Conservation (phyloP, 2,888 invertebrate species). For the Galeopsomyia nigrocyanea region DNA sequence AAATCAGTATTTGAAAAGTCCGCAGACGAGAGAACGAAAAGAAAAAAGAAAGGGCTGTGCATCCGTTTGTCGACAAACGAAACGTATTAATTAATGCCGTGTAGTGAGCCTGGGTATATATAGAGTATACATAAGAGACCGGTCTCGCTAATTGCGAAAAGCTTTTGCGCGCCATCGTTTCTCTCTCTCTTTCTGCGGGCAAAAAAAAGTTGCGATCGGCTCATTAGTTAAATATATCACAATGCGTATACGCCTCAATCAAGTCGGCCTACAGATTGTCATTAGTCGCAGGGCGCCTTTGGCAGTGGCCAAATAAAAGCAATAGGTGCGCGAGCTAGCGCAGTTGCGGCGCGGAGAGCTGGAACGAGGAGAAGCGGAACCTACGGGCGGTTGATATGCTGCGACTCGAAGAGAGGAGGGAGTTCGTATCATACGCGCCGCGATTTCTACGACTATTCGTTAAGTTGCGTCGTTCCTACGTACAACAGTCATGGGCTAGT, state of each 20-base stretch:
- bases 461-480: neutral
- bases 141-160: constrained; percentile 24
- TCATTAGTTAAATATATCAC: constrained; percentile 43
- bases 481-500: too few relatives aligned
- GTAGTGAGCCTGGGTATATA: too few relatives aligned
- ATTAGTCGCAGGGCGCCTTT: constrained; percentile 43
- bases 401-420: neutral
- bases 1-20: too few relatives aligned
- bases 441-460: neutral
- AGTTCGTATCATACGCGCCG: constrained; percentile 10
- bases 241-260: constrained; percentile 36
- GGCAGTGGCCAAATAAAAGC: constrained; percentile 33
- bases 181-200: neutral
- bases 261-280: constrained; percentile 24
- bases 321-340: constrained; percentile 7
- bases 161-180: constrained; percentile 13
- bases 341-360: neutral
- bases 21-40: too few relatives aligned
- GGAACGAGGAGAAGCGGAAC: constrained; percentile 23
- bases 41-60: too few relatives aligned
- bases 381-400: constrained; percentile 16
- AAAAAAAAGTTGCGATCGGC: constrained; percentile 9
- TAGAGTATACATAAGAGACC: too few relatives aligned
- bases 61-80: constrained; percentile 3
- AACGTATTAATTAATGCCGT: constrained; percentile 27